A percentile compares a stretch with the other conserved stretches of the same genome.
Evolutionary conservation across 2,113 vertebrate genomes (phyloP).

Genomic region (Jacana jacana): DNA sequence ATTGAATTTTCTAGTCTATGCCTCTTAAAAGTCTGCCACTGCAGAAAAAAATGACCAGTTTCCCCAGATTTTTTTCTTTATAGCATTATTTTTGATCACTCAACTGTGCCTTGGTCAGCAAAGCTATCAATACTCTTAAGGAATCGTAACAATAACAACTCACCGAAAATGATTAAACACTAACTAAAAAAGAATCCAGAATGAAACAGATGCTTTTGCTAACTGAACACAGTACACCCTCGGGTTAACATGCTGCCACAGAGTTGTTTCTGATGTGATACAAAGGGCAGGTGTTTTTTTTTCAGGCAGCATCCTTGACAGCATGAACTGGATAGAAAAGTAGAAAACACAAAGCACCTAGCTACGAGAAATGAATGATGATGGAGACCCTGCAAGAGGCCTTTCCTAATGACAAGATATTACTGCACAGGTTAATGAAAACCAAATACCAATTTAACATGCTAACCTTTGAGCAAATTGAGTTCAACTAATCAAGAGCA

Average conservation of each 20-base stretch:
- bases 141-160: not conserved
- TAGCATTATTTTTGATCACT: not conserved
- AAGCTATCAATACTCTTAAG: not conserved
- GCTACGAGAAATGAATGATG: slow-evolving; percentile 62
- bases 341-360: not conserved
- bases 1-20: not conserved
- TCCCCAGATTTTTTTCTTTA: not conserved
- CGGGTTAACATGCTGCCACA: not conserved
- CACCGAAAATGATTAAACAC: not conserved
- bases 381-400: slow-evolving; percentile 32
- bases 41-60: not conserved
- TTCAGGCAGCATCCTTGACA: not conserved
- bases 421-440: slow-evolving; percentile 70
- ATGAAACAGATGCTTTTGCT: not conserved
- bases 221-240: not conserved
- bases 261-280: not conserved
- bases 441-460: slow-evolving; percentile 73
- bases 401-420: slow-evolving; percentile 67
- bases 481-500: slow-evolving; percentile 72
- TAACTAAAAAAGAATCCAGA: not conserved
- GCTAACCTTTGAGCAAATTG: slow-evolving; percentile 70
- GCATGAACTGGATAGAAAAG: not conserved
- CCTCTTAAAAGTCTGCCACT: not conserved
- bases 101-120: not conserved
- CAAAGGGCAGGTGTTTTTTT: not conserved